Percentiles rank a stretch among this genome's conserved stretches.
Evolutionary conservation across 2,797 vertebrate genomes (phyloP).

Genomic region (Gouania willdenowi): DNA sequence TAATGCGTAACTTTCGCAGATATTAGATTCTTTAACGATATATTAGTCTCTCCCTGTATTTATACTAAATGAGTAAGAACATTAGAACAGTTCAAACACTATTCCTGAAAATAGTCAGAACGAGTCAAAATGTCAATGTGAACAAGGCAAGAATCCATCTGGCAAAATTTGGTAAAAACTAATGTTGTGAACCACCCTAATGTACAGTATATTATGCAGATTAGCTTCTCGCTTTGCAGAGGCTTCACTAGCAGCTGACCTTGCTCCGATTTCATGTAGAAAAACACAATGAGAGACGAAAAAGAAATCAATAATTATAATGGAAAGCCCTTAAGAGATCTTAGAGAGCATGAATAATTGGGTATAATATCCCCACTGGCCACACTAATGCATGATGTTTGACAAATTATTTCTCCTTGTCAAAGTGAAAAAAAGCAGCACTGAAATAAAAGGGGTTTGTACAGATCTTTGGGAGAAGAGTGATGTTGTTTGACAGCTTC

Average conservation of each 20-base stretch:
- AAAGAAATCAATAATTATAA: slow-evolving; percentile 69
- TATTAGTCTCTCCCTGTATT: too few relatives aligned
- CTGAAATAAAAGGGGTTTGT: slow-evolving; percentile 6
- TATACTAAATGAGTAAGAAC: too few relatives aligned
- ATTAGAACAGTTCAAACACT: too few relatives aligned
- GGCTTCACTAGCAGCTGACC: slow-evolving; percentile 27
- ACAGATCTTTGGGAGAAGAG: slow-evolving; percentile 5
- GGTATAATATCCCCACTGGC: slow-evolving; percentile 44
- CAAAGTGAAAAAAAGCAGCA: slow-evolving; percentile 23
- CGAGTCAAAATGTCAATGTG: too few relatives aligned
- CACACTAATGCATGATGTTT: slow-evolving; percentile 43
- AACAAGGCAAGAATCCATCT: too few relatives aligned
- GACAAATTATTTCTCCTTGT: slow-evolving; percentile 36
- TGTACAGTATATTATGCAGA: too few relatives aligned
- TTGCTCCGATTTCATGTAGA: slow-evolving; percentile 30
- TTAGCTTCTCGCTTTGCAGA: slow-evolving; percentile 8
- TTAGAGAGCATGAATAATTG: slow-evolving; percentile 68
- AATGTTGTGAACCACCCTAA: neutral
- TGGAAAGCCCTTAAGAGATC: slow-evolving; percentile 49
- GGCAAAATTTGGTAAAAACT: too few relatives aligned
- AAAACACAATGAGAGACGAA: slow-evolving; percentile 25
- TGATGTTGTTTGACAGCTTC: slow-evolving; percentile 1
- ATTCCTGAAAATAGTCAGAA: too few relatives aligned
- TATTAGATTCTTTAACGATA: too few relatives aligned
- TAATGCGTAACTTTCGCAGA: too few relatives aligned